Evolutionary conservation across 2,113 vertebrate genomes (phyloP).

Genomic region (Cavia porcellus): DNA sequence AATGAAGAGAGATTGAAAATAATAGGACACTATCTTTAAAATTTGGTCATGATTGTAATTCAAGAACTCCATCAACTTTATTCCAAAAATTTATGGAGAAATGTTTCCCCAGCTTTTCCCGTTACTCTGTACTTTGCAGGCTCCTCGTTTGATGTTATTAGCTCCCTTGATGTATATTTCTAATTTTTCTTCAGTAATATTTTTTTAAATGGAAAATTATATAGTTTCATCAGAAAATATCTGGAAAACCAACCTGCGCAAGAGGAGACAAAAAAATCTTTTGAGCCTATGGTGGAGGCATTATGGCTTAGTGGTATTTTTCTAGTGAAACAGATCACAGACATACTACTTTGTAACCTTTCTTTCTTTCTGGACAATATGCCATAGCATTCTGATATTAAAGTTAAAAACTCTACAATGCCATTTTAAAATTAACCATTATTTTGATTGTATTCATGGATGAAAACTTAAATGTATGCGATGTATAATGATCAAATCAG

Average conservation of each 20-base stretch:
- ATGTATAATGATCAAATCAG: neutral
- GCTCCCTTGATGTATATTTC: neutral
- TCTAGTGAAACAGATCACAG: neutral
- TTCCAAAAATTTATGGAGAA: neutral
- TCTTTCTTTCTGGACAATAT: neutral
- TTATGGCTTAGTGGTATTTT: neutral
- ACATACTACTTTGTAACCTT: neutral
- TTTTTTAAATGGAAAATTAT: neutral
- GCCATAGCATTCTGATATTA: neutral
- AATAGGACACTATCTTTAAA: neutral
- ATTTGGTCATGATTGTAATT: neutral
- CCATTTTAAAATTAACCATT: neutral
- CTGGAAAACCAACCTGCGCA: neutral
- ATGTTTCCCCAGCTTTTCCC: neutral
- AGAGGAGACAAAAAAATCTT: neutral
- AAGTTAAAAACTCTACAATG: neutral
- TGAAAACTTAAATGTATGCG: neutral
- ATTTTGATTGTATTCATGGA: neutral
- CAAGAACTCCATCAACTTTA: neutral
- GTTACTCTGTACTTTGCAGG: accelerated
- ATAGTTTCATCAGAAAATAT: neutral
- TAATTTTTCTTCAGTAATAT: neutral
- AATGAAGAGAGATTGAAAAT: constrained; percentile 29
- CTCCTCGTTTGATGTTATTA: neutral
- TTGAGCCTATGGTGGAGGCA: neutral